Base-by-base conservation (phyloP, 2,797 vertebrate genomes). In the Pangasius mekongensis region DNA sequence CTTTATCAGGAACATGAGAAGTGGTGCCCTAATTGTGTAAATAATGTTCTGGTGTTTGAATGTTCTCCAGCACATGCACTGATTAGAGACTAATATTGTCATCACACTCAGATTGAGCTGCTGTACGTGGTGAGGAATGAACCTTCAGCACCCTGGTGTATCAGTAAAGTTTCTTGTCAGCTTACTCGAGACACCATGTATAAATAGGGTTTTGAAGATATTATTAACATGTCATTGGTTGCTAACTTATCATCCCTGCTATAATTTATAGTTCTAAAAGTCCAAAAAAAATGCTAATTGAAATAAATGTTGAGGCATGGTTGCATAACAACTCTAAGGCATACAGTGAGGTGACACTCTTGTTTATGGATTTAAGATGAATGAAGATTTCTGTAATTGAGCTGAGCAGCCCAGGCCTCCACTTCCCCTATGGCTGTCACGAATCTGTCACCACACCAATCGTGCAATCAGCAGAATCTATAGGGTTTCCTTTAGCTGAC, bases 321-420 rank as follows among this genome's bases (percentile, higher is more conserved):
- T 5, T 24, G 4, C 66, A 47, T 66, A 84, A 88, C 24, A 43
- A 67, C 58, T 33, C 56, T 36, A n/a, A 66, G 3, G 14, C 16
- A 58, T 85, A 56, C 52, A 80, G 49, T 84, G 83, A 67, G n/a
- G n/a, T 33, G 77, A 84, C 82, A 86, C 11, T 84, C 81, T 69
- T 92, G 88, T 91, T 92, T 89, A 85, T 90, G 52, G 84, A 30
- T 81, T 86, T 80, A 90, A 78, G 84, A 84, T 89, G 80, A 90
- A 91, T 89, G 86, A 88, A 76, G 56, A 80, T 82, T 86, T 67
- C 85, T 78, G 74, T 88, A 83, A 91, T 90, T 89, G 43, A 78
- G 54, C 81, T 80, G 67, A 80, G 85, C 47, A 30, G 58, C 30
- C 81, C 60, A 86, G 84, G 66, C 58, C 73, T 88, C 60, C 22